Evolutionary conservation across 2,113 vertebrate species (phyloP), one percentile per base, ranked within the genome.

Genomic region (Pholis gunnellus): DNA sequence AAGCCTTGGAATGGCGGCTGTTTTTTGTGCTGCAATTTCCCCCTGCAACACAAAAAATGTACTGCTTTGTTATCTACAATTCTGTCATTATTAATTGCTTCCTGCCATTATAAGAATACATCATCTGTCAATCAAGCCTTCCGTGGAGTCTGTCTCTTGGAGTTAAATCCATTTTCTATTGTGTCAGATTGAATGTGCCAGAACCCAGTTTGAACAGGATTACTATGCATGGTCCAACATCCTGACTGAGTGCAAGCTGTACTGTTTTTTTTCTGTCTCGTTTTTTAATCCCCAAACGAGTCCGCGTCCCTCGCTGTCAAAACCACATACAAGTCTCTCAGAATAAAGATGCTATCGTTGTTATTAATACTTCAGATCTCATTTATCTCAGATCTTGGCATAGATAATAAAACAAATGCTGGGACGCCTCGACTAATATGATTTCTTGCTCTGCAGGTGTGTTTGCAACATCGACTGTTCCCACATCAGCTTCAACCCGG

Each of bases 401-500:
- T 9, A 14, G 68, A 50, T 80, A 31, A 65, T 75, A 10, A 72
- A 65, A 38, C n/a, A 25, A 63, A 59, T 14, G 1, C 2, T 0
- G 11, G 42, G 9, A 52, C 9, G 15, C 48, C 15, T 71, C 0
- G 0, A 1, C 31, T 78, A 15, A 81, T 11, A 0, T 10, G 8
- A 27, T 56, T 71, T 59, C 36, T 72, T 44, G 61, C 74, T 92
- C 38, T 83, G 46, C 93, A 99, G 98, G 98, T 99, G 98, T 42
- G 98, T 99, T 79, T 99, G 98, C 94, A 99, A 99, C 96, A 99
- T 99, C 67, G 98, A 99, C 96, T 99, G 98, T 87, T 98, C 98
- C 83, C 98, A 99, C 94, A 99, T 98, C 94, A 99, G 97, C 95
- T 99, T 98, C 96, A 99, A 99, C 95, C 98, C 97, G 70, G 98